These are phyloP conservation scores for Mastacembelus armatus DNA, from an alignment of 2,797 vertebrate genomes.

Conservation along the genomic window DNA sequence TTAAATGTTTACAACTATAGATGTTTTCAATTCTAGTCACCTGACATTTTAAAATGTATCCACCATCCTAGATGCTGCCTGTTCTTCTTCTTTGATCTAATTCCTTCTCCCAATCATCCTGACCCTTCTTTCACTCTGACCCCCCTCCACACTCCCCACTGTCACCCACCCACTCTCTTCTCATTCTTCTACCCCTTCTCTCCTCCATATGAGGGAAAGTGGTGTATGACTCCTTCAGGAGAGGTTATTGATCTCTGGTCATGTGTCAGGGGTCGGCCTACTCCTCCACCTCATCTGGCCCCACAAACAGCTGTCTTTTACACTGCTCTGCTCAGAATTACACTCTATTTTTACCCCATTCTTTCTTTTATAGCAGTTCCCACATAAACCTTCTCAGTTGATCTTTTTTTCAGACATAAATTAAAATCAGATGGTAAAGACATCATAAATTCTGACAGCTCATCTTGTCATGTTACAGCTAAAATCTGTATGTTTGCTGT, in stretches of 20 bases:
- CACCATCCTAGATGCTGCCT: conserved; percentile 10
- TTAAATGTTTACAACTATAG: not conserved
- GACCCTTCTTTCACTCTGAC: conserved; percentile 39
- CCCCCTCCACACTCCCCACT: conserved; percentile 12
- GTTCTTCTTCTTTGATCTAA: conserved; percentile 25
- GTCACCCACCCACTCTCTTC: conserved; percentile 29
- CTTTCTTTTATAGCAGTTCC: conserved; percentile 1
- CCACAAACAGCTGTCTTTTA: conserved; percentile 37
- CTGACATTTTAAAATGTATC: not conserved
- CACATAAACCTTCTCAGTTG: conserved; percentile 20
- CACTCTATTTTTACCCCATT: conserved; percentile 8
- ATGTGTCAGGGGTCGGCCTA: conserved; percentile 46
- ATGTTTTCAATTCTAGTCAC: conserved; percentile 1
- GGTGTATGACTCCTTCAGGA: conserved; percentile 51
- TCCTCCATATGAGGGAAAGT: conserved; percentile 45
- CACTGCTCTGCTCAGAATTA: conserved; percentile 8
- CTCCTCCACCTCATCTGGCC: conserved; percentile 33
- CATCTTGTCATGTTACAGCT: conserved; percentile 38
- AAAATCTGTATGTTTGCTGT: conserved; percentile 49
- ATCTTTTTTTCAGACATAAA: conserved; percentile 4
- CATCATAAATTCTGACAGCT: conserved; percentile 24
- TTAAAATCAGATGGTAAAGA: conserved; percentile 49
- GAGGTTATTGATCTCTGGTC: conserved; percentile 64
- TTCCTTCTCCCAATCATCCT: conserved; percentile 6
- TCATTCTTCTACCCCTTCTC: conserved; percentile 26